A percentile compares a stretch with the other conserved stretches of the same genome.
phyloP scores from a whole-genome alignment of 2,113 vertebrate genomes.

The Anolis carolinensis region DNA sequence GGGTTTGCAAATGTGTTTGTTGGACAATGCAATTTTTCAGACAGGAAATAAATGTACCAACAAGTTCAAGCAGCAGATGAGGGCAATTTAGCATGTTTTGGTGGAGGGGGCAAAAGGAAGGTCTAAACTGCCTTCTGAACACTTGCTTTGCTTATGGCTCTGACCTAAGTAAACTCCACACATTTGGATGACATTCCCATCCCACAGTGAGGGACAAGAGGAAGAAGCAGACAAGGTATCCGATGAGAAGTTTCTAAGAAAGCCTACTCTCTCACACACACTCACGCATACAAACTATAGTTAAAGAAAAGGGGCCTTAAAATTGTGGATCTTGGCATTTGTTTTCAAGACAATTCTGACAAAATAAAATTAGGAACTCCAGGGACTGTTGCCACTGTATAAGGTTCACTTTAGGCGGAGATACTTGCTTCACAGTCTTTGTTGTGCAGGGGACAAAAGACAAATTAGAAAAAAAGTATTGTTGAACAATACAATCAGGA shows the following conservation, averaged over 20 bases:
- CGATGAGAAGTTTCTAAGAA: too few relatives aligned
- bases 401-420: background rate
- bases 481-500: background rate
- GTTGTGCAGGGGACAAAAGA: fast-evolving
- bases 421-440: background rate
- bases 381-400: background rate
- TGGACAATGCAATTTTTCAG: background rate
- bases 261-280: background rate
- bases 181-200: background rate
- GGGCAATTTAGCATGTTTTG: background rate
- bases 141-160: background rate
- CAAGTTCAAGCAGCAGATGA: background rate
- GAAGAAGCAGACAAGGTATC: too few relatives aligned
- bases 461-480: background rate
- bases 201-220: background rate
- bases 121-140: background rate
- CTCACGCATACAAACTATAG: background rate
- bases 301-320: background rate
- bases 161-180: background rate
- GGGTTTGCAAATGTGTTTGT: background rate
- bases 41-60: background rate
- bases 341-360: background rate
- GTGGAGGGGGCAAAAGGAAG: background rate
- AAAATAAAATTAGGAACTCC: background rate
- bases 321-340: background rate